Base-by-base conservation (phyloP, 37 sponge, comb jelly and placozoan genomes). In the Lycopodina hypogea region DNA sequence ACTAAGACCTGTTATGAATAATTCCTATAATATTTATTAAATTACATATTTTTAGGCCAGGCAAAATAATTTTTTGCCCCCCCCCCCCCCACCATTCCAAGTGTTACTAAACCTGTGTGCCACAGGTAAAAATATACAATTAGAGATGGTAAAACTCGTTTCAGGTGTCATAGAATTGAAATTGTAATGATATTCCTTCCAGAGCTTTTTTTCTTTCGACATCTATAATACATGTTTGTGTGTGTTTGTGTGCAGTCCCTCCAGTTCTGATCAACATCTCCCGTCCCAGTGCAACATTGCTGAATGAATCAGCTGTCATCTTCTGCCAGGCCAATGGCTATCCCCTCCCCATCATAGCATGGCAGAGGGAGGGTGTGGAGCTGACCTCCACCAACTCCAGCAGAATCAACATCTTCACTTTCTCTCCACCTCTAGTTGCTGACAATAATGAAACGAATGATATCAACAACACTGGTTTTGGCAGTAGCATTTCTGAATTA, bases 251-350 rank as follows among this genome's bases (percentile, higher is more conserved):
- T 68, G 14, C 67, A 90, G 91, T 90, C 11, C 24, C 71, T 14
- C 91, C 91, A 9, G 45, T 86, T 0, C 59, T 90, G n/a, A 22
- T 42, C 3, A 29, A 42, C 2, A 70, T 71, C 34, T 90, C 87
- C 34, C 29, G 32, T 40, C 37, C 51, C 18, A 70, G 29, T 22
- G 70, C 58, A 42, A 61, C 58, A 28, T 52, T 68, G 42, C 51
- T 87, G 28, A 23, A 18, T 22, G 32, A 40, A 11, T 50, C 82
- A 22, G 39, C 55, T 18, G 42, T 22, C 41, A 77, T 87, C 22
- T 57, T 73, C 50, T 87, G 88, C 62, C 63, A 70, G 19, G 72
- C 71, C 64, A 82, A 78, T 76, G 88, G 88, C 50, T 82, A 59
- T 42, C 88, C 88, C 55, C 45, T 75, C n/a, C 78, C 83, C 29